phyloP scores from a whole-genome alignment of 2,888 invertebrate species.

The Strigamia maritima region DNA sequence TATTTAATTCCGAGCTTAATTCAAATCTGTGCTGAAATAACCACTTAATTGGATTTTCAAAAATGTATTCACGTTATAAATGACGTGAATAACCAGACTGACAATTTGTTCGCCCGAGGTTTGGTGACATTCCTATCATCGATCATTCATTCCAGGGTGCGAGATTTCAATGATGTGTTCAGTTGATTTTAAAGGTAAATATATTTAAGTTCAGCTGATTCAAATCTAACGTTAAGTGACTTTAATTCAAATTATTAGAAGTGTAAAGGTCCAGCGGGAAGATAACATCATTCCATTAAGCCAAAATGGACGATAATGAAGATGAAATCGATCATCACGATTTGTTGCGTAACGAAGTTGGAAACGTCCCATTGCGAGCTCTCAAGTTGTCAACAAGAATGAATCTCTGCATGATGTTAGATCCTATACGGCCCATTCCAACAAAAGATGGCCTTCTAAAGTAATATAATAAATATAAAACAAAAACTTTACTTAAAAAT shows the following conservation, averaged over 20 bases:
- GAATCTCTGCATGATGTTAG: neutral
- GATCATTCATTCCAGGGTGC: neutral
- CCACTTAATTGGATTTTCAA: no score
- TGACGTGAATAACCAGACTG: no score
- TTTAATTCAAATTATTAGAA: no score
- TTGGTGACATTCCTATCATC: neutral
- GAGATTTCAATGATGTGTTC: neutral
- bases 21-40: no score
- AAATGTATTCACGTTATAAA: no score
- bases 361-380: neutral
- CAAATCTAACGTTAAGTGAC: neutral
- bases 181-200: neutral
- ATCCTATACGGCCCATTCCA: neutral
- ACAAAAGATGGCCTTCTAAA: neutral
- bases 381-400: neutral
- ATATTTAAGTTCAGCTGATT: neutral
- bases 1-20: no score
- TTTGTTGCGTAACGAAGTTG: neutral
- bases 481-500: no score
- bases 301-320: neutral
- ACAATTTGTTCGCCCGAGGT: no score
- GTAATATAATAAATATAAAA: neutral
- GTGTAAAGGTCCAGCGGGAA: no score
- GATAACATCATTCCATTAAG: neutral
- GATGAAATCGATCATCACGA: neutral